Base-by-base conservation (phyloP, 2,113 vertebrate species). In the Camarhynchus parvulus region DNA sequence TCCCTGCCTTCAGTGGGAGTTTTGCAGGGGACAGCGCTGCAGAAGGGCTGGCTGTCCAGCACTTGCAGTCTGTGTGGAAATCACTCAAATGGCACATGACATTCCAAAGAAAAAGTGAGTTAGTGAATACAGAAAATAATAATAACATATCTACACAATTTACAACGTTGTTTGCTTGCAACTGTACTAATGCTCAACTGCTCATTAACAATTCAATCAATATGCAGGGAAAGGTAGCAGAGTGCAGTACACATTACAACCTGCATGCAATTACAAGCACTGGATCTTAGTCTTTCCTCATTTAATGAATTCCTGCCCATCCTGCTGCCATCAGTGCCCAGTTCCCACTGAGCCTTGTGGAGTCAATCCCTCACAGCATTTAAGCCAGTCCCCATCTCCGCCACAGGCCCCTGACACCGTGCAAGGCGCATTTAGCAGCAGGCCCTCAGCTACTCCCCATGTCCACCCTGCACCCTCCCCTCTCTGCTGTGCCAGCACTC, bases 301-400 rank as follows among this genome's bases (percentile, higher is more conserved):
- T 68, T 85, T 56, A 31, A 20, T 9, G 5, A 85, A 41, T n/a
- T 79, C 58, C 63, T 75, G 31, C 30, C 46, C 28, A 23, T 24
- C 50, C 37, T 0, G 0, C 24, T 53, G 72, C 41, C 27, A 19
- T 10, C 75, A 49, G n/a, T 4, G 6, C 53, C n/a, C 46, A 21
- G 2, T 4, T 69, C 49, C 41, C 67, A 7, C 3, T 1, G n/a
- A 72, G 24, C 42, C 39, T 17, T 3, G 27, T 8, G 30, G 39
- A 78, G 21, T 7, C 23, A 35, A 44, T 7, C 50, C 59, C 69
- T 61, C 53, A 16, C 25, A 80, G 80, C 49, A 15, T 16, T 47
- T 7, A 3, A 35, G 42, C 44, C 0, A 0, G 23, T 33, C 41
- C 0, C 1, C 12, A 20, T 22, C 63, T 56, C 55, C 0, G 0